These are phyloP conservation scores for Chaetura pelagica DNA, from an alignment of 2,113 vertebrate species.

Conservation along the genomic window DNA sequence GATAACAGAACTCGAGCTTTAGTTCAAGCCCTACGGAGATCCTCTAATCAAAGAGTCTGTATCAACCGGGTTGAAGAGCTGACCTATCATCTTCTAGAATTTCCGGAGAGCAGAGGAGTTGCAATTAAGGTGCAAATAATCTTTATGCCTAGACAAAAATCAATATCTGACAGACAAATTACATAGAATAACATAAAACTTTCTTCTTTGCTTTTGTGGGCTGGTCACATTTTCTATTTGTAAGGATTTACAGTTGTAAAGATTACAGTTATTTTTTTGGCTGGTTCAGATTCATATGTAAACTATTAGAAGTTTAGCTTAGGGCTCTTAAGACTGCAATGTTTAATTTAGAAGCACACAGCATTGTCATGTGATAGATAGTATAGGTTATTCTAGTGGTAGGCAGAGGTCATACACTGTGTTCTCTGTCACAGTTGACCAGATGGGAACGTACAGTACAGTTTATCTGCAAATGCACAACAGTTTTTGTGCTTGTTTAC, in stretches of 20 bases:
- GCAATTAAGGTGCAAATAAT: slow-evolving; percentile 87
- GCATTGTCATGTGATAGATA: slow-evolving; percentile 9
- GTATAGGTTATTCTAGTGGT: not conserved
- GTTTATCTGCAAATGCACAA: not conserved
- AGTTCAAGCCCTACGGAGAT: slow-evolving; percentile 89
- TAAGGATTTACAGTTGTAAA: not conserved
- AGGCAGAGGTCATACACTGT: not conserved
- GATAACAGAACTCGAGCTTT: slow-evolving; percentile 94
- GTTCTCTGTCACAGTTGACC: not conserved
- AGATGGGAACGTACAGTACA: not conserved
- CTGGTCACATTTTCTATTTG: not conserved
- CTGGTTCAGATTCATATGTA: not conserved
- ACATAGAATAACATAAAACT: not conserved
- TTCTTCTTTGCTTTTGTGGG: not conserved
- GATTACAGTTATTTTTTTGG: not conserved
- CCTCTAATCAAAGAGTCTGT: slow-evolving; percentile 86
- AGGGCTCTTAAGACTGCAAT: not conserved
- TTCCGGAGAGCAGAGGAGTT: slow-evolving; percentile 91
- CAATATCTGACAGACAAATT: not conserved
- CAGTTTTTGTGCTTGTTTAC: slow-evolving; percentile 23
- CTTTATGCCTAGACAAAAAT: not conserved
- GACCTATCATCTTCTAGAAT: slow-evolving; percentile 93
- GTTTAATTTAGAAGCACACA: slow-evolving; percentile 55
- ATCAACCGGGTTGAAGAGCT: slow-evolving; percentile 94
- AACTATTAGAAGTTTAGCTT: not conserved